phyloP scores from a whole-genome alignment of 2,888 invertebrate species.

The Tipula unca region DNA sequence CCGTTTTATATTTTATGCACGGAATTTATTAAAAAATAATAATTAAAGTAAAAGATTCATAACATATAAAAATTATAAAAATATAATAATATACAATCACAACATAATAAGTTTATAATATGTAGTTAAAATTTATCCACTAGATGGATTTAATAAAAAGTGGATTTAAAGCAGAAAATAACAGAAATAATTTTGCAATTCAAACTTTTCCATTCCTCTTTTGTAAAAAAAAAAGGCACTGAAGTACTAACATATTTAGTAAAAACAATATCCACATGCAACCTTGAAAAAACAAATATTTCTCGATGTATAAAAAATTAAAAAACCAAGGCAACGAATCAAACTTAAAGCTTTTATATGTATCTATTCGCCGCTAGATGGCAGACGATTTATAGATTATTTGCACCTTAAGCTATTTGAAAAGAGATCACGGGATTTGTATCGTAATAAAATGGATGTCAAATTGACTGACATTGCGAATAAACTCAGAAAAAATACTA shows the following conservation, averaged over 20 bases:
- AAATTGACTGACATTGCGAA: background rate
- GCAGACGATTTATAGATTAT: background rate
- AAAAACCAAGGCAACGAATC: background rate
- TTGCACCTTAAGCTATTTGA: background rate
- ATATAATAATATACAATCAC: too few relatives aligned
- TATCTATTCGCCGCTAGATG: background rate
- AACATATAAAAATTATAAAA: too few relatives aligned
- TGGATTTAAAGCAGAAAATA: too few relatives aligned
- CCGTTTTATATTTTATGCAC: too few relatives aligned
- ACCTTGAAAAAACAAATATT: background rate
- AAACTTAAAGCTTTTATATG: background rate
- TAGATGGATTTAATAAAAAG: too few relatives aligned
- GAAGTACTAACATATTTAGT: background rate
- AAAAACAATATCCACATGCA: background rate
- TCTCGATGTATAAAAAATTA: background rate
- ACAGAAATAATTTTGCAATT: background rate
- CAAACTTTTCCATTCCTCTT: too few relatives aligned
- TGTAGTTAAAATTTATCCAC: too few relatives aligned
- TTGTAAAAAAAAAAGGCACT: too few relatives aligned
- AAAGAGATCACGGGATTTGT: background rate
- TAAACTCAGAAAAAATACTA: background rate
- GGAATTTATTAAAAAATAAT: too few relatives aligned
- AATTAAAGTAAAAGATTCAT: too few relatives aligned
- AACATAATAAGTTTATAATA: too few relatives aligned
- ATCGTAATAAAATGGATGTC: background rate